Base-by-base conservation (phyloP, 2,113 vertebrate species). In the Polypterus senegalus region DNA sequence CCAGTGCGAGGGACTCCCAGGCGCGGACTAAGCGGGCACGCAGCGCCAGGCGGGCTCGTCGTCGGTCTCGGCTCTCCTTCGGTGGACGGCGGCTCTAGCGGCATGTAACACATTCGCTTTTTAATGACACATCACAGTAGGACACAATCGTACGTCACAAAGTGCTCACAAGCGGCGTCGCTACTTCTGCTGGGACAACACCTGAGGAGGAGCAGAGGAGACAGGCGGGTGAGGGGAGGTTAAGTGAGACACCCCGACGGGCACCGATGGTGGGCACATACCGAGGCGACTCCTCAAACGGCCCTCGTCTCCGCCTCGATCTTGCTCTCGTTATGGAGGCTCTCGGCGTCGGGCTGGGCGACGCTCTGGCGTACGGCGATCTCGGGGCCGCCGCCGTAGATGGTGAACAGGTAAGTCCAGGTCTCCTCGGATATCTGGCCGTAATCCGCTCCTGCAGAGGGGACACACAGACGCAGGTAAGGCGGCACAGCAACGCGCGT, bases 401-500 rank as follows among this genome's bases (percentile, higher is more conserved):
- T 85, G 1, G 72, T 85, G 74, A 87, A 79, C 60, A 99, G 73
- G 74, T 97, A 98, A 65, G 77, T 73, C 96, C 96, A 99, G 0
- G 96, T 99, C 80, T 97, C 96, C 79, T 97, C 92, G 0, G 96
- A 99, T 57, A 99, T 99, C 84, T 98, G 96, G 60, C 96, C 96
- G 0, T 97, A 99, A 76, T 99, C 96, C 0, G 96, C 95, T 10
- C 96, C 96, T 98, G 80, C 0, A 3, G 49, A 59, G 10, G 47
- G 54, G 49, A 63, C 5, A 58, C 54, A 59, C 5, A 60, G 5
- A 64, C n/a, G 47, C 8, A 48, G 9, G 53, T 47, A 58, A 55
- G 5, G 27, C 27, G 27, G 27, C 27, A 27, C 27, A 27, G 27
- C 1, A 27, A 27, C 27, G 27, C 27, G 27, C 27, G 27, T 27